phyloP scores from a whole-genome alignment of 2,113 vertebrate genomes.

The Malurus melanocephalus region DNA sequence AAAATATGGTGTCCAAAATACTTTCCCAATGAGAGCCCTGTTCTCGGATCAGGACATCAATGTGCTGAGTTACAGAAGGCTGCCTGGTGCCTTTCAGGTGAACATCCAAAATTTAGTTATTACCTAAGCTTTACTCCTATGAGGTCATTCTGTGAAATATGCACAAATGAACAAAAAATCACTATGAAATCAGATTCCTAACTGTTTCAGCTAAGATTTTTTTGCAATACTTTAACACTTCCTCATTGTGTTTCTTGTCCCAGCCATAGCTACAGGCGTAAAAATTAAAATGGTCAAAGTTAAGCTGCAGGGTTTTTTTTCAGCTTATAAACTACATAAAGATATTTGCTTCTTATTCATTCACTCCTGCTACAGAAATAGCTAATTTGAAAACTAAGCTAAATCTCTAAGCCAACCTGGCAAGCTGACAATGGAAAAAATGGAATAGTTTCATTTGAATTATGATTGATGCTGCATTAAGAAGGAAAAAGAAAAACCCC shows the following conservation, averaged over 20 bases:
- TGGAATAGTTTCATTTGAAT: background rate
- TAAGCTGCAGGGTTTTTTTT: background rate
- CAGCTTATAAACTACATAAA: background rate
- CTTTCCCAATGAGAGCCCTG: background rate
- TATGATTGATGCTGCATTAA: background rate
- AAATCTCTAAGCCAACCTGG: background rate
- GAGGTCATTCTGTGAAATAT: background rate
- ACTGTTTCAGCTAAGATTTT: background rate
- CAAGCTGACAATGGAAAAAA: background rate
- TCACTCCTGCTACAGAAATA: background rate
- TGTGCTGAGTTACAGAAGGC: background rate
- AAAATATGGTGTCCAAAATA: background rate
- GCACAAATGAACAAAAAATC: background rate
- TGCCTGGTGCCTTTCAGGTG: background rate
- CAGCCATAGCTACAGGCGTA: background rate
- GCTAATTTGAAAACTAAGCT: background rate
- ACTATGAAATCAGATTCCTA: too few species aligned
- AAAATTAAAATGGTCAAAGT: background rate
- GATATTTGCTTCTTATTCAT: background rate
- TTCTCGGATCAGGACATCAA: background rate
- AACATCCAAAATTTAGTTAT: background rate
- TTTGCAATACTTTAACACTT: background rate
- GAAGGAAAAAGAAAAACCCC: rapidly evolving
- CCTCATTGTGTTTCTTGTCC: background rate
- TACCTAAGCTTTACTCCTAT: background rate